phyloP scores from a whole-genome alignment of 2,113 vertebrate species.

The Diphyllodes magnificus region DNA sequence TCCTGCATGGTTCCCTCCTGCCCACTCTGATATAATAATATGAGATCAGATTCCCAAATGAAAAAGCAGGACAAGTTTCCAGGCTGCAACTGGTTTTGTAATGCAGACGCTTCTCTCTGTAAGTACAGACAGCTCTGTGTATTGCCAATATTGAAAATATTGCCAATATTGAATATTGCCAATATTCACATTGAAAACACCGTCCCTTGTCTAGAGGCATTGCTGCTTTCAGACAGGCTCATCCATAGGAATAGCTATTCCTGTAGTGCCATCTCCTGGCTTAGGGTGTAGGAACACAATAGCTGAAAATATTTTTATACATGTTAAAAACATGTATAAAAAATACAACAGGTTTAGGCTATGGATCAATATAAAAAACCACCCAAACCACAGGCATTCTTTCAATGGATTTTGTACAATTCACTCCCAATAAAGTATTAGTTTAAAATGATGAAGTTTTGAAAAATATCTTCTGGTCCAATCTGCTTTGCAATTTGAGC shows the following conservation, averaged over 20 bases:
- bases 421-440: neutral
- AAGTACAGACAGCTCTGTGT: neutral
- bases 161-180: too few relatives aligned
- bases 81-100: neutral
- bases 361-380: neutral
- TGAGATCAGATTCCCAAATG: neutral
- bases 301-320: neutral
- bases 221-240: neutral
- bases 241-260: neutral
- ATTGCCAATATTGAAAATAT: too few relatives aligned
- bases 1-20: neutral
- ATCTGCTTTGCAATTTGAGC: neutral
- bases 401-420: neutral
- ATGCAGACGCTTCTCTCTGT: neutral
- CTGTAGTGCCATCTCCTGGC: constrained; percentile 45
- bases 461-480: neutral
- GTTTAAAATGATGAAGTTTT: neutral
- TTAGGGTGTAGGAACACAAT: neutral
- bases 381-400: rapidly evolving
- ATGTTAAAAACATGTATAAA: neutral
- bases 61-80: neutral
- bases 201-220: rapidly evolving
- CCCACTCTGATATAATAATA: neutral
- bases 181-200: neutral
- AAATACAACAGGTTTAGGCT: neutral